phyloP scores from a whole-genome alignment of 2,113 vertebrate genomes.

The Butorides virescens region DNA sequence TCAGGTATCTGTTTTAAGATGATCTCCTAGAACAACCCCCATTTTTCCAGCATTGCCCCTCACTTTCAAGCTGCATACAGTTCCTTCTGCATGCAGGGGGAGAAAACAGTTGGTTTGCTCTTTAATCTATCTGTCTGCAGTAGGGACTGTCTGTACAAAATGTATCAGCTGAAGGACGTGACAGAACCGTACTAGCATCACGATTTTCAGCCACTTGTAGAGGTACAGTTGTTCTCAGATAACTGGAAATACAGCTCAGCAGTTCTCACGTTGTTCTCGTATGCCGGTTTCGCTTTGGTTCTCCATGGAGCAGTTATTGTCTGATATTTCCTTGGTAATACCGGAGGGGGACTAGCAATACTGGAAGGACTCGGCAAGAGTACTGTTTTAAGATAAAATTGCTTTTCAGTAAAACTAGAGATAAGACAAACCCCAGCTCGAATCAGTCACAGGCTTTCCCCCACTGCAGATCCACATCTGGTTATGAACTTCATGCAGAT shows the following conservation, averaged over 20 bases:
- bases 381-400: not conserved
- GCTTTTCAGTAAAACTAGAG: not conserved
- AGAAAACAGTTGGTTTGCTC: not conserved
- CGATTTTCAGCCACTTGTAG: not conserved
- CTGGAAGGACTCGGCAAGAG: not conserved
- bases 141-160: not conserved
- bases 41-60: fast-evolving
- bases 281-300: not conserved
- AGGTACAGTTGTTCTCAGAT: not conserved
- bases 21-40: not conserved
- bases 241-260: not conserved
- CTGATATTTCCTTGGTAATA: not conserved
- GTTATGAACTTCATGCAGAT: not conserved
- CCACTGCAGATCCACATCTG: not conserved
- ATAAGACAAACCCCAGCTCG: not conserved
- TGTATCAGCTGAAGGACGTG: not conserved
- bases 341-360: not conserved
- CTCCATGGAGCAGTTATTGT: not conserved
- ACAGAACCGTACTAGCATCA: not conserved
- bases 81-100: not conserved
- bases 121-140: not conserved
- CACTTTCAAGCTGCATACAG: not conserved
- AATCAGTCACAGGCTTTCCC: not conserved
- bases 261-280: not conserved
- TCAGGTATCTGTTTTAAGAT: not conserved